Evolutionary conservation across 2,888 invertebrate species (phyloP), one percentile per base, ranked within the genome.

Genomic region (Apeira syringaria): DNA sequence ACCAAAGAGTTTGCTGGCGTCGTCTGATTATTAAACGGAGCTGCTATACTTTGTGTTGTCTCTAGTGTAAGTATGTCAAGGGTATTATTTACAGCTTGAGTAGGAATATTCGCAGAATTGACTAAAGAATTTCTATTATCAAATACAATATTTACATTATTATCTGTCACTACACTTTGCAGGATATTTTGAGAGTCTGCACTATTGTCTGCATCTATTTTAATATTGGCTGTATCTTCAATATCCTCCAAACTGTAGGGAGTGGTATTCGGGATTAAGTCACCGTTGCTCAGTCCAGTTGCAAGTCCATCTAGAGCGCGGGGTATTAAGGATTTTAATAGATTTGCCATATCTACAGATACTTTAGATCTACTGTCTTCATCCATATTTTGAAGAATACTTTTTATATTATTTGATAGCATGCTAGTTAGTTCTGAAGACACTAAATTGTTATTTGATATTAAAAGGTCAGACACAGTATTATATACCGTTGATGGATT

Each of bases 371-470:
- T 85, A 74, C 80, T 84, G 8, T 74, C 74, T 51, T 80, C 80
- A 59, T 89, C 86, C 84, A 88, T 83, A 61, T 79, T 82, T 68
- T 78, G 64, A 40, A 89, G 77, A 58, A 89, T 86, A 72, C 69
- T 73, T 69, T 66, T 78, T 61, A 89, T 89, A 60, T 85, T 86
- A 81, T 80, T 86, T 58, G 88, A 75, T 55, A 89, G 78, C 88
- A 88, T 89, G 88, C 88, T 88, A 74, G 89, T 89, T 89, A 89
- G 82, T 85, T 85, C 87, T 50, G 83, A 80, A 47, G 89, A 89
- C 35, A 89, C 80, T 77, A 88, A 64, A 65, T 81, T 80, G 55
- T 86, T 89, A 74, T 83, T 85, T 56, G 81, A 74, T 62, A 87
- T 69, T 68, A 88, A 78, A 66, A 88, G 78, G 80, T 88, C 87